Base-by-base conservation (phyloP, 2,888 invertebrate genomes). In the Pachycephus smyrnensis region DNA sequence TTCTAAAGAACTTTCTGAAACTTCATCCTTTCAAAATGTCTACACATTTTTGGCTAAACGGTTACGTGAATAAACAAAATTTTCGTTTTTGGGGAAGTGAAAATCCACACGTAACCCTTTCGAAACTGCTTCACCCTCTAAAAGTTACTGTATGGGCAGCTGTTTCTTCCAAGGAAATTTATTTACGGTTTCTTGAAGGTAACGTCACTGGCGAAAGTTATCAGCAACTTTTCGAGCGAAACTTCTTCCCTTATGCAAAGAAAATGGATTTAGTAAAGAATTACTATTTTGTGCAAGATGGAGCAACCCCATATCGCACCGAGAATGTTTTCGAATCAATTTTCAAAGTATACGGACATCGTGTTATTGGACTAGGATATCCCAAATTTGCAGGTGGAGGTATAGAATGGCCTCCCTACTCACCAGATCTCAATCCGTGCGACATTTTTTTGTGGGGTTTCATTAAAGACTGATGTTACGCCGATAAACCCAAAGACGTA, bases 81-180 rank as follows among this genome's bases (percentile, higher is more conserved):
- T 75, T 40, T 31, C 69, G 75, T 9, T 75, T 77, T 73, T 77
- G 75, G 77, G 75, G 75, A 23, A 73, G 37, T 23, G 73, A 75
- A 40, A 77, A 77, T 69, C 75, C 77, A n/a, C n/a, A 69, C 32
- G 12, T 69, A 33, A 32, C 32, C 2, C n/a, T 33, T 35, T 69
- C 77, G 12, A 40, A 78, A 32, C 33, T 40, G 12, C 31, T 77
- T 37, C 77, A 69, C 23, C 78, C 71, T 68, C 55, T 12, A 33
- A 78, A 75, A 32, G 75, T 78, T 12, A 78, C 78, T 12, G 78
- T 68, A 75, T 75, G 55, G 71, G 75, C 78, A 32, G 73, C 75
- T 2, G 68, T 78, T 33, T 68, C 75, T 33, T 33, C 33, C 33
- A 33, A 11, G 55, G 40, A 75, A 78, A 78, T 32, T 75, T 71